Base-by-base conservation (phyloP, 2,113 vertebrate genomes). In the Numenius arquata region DNA sequence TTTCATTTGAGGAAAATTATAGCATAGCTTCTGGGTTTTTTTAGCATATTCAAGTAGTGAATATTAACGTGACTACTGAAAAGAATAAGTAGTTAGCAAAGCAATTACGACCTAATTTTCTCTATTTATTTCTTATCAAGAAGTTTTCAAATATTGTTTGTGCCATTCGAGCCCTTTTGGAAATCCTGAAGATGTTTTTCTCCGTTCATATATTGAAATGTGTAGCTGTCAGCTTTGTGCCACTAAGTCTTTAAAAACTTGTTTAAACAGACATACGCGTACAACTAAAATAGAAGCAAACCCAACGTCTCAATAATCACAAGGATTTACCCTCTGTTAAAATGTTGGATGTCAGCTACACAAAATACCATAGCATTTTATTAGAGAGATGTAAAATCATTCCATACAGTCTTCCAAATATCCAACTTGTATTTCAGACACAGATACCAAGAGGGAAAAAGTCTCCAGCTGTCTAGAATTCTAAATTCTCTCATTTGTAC, bases 321-420 rank as follows among this genome's bases (percentile, higher is more conserved):
- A 78, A 7, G 72, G 74, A 78, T 85, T 87, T 92, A 81, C 84
- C 43, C 58, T 95, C 73, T 72, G 61, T 92, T 82, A 77, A 89
- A 92, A 92, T 36, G 36, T 1, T 94, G 83, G 70, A 90, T 66
- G 75, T 92, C 86, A 75, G 62, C 77, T 75, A 71, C 73, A 65
- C 52, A 45, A 92, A 94, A 84, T 40, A 62, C 13, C 41, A 14
- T 43, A 48, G 58, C 52, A 52, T 94, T 97, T 86, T 95, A 89
- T 75, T 93, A 61, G n/a, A 85, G 85, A 93, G 70, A 96, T 88
- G 56, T 89, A 90, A 97, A 97, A 91, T 90, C 76, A 94, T 96
- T 94, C 96, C 93, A 86, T 36, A 55, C 30, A 75, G 50, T 70
- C 84, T 92, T 95, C 96, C 92, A 95, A 96, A 92, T 65, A 95